Conservation (phyloP, 2,113 vertebrate genomes). For the Zosterops lateralis region DNA sequence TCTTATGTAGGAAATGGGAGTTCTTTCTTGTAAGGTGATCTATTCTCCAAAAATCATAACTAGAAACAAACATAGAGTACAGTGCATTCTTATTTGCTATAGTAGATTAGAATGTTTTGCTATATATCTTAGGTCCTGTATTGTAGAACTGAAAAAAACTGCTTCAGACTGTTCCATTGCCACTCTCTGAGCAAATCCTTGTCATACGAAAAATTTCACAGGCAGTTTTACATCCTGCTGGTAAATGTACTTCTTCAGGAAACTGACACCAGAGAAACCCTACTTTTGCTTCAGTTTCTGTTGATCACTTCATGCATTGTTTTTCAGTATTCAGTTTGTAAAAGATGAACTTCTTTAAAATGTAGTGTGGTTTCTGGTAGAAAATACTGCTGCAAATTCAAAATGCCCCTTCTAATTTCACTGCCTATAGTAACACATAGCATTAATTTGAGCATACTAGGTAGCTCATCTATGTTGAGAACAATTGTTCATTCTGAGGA, state of each 20-base stretch:
- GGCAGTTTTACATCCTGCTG: conserved; percentile 54
- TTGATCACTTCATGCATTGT: conserved; percentile 18
- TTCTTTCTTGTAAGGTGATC: neutral
- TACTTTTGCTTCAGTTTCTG: conserved; percentile 29
- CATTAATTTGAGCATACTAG: neutral
- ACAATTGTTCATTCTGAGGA: neutral
- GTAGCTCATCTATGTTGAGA: neutral
- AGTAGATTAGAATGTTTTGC: neutral
- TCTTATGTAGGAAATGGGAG: neutral
- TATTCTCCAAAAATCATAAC: neutral
- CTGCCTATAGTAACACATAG: neutral
- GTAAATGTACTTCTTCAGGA: conserved; percentile 51
- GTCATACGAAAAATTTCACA: conserved; percentile 47
- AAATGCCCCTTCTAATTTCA: neutral
- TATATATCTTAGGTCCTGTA: neutral
- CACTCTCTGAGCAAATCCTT: neutral
- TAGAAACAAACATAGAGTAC: neutral
- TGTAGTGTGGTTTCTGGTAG: neutral
- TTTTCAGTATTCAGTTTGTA: neutral
- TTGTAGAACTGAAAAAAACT: neutral
- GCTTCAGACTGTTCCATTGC: conserved; percentile 41
- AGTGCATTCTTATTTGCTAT: neutral
- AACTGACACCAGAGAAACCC: conserved; percentile 18
- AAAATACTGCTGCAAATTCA: neutral
- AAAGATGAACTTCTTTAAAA: neutral